These are phyloP conservation scores for Lampropteryx suffumata DNA, from an alignment of 2,888 invertebrate genomes.

Conservation along the genomic window DNA sequence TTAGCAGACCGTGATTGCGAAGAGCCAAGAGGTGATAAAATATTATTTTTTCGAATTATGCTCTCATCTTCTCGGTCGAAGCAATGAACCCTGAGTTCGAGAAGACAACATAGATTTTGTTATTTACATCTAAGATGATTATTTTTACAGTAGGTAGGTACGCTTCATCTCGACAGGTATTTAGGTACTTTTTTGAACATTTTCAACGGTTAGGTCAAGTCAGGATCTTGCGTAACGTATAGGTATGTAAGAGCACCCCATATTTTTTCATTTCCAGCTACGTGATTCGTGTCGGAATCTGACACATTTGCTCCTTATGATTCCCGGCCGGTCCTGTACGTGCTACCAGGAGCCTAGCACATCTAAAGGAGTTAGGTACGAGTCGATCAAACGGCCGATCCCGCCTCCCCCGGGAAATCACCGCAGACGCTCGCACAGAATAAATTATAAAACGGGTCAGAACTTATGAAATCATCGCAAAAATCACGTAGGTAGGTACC, in stretches of 20 bases:
- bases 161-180: too few species aligned
- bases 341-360: constrained; percentile 2
- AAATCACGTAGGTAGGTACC: constrained; percentile 6
- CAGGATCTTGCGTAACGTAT: constrained; percentile 9
- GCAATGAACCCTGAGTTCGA: too few species aligned
- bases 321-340: not conserved
- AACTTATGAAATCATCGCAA: constrained; percentile 15
- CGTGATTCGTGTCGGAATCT: constrained; percentile 20
- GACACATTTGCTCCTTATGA: constrained; percentile 3
- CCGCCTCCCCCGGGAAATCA: constrained; percentile 34
- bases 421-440: constrained; percentile 28
- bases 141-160: too few species aligned
- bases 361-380: constrained; percentile 1
- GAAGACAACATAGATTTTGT: too few species aligned
- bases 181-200: too few species aligned
- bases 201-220: constrained; percentile 6
- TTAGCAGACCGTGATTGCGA: constrained; percentile 36
- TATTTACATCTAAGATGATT: too few species aligned
- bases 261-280: constrained; percentile 23
- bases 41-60: constrained; percentile 15
- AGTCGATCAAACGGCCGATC: constrained; percentile 11
- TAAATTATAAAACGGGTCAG: constrained; percentile 29
- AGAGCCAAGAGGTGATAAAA: constrained; percentile 20
- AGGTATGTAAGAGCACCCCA: constrained; percentile 7
- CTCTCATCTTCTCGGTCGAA: too few species aligned